Evolutionary conservation across 2,888 invertebrate species (phyloP).

Genomic region (Lasioglossum malachurum): DNA sequence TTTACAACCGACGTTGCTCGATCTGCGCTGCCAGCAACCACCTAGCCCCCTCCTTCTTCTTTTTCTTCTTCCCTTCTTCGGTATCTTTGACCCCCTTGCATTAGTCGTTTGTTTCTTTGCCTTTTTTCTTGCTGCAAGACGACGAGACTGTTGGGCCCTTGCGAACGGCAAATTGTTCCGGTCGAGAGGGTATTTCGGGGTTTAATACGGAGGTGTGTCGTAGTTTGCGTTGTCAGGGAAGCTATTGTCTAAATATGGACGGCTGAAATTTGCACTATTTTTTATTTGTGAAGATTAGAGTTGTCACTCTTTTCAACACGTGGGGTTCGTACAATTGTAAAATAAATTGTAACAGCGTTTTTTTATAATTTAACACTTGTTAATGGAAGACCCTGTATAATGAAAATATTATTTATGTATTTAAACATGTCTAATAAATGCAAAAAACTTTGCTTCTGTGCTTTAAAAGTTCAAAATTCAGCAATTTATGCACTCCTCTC

Average conservation of each 20-base stretch:
- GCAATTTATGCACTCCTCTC: no score
- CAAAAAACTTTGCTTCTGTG: no score
- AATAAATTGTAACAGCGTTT: no score
- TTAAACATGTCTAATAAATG: no score
- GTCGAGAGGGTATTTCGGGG: conserved; percentile 1
- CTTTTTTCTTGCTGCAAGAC: neutral
- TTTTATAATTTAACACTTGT: no score
- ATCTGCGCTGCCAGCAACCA: conserved; percentile 55
- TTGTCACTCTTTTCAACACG: no score
- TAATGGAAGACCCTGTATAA: no score
- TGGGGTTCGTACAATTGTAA: no score
- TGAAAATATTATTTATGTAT: no score
- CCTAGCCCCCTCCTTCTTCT: neutral
- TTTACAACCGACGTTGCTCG: conserved; percentile 75
- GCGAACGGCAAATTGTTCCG: neutral
- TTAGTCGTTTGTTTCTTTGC: conserved; percentile 13
- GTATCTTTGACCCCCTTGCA: conserved; percentile 24
- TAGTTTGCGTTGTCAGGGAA: neutral
- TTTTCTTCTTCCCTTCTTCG: neutral
- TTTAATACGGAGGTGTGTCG: neutral
- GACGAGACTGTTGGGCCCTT: conserved; percentile 27
- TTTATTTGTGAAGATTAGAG: no score
- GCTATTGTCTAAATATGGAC: neutral
- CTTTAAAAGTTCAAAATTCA: no score
- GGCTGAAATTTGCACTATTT: no score